A percentile compares a stretch with the other conserved stretches of the same genome.
These are phyloP conservation scores for Erithacus rubecula DNA, from an alignment of 2,797 vertebrate genomes.

Conservation along the genomic window DNA sequence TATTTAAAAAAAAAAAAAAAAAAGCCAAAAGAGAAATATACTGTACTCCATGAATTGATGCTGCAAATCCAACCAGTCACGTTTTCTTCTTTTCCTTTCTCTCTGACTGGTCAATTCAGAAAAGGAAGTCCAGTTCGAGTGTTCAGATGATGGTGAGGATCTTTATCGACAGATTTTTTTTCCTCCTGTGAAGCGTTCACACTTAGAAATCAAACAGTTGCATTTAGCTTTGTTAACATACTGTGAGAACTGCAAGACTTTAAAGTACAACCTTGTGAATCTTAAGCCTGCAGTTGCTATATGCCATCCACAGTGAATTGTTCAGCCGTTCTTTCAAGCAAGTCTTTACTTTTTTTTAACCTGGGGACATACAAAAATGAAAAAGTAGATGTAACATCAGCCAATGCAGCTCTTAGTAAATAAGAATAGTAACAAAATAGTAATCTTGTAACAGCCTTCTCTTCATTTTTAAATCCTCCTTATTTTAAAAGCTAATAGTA, in stretches of 20 bases:
- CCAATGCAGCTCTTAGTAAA: slow-evolving; percentile 16
- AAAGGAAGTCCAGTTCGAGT: slow-evolving; percentile 83
- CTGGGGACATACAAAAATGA: background rate
- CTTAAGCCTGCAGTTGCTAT: slow-evolving; percentile 24
- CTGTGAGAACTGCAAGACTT: slow-evolving; percentile 38
- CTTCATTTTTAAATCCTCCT: background rate
- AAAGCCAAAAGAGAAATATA: slow-evolving; percentile 23
- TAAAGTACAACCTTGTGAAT: slow-evolving; percentile 15
- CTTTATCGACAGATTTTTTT: slow-evolving; percentile 72
- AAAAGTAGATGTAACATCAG: slow-evolving; percentile 45
- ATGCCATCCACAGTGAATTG: slow-evolving; percentile 17
- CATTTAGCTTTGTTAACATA: slow-evolving; percentile 46
- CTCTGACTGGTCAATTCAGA: slow-evolving; percentile 81
- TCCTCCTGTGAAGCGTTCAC: slow-evolving; percentile 65
- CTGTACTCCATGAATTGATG: slow-evolving; percentile 62
- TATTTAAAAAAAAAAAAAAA: background rate
- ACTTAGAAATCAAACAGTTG: slow-evolving; percentile 55
- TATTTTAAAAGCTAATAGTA: background rate
- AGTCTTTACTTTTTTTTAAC: background rate
- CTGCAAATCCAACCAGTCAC: slow-evolving; percentile 65
- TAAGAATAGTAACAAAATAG: background rate
- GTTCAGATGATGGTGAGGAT: slow-evolving; percentile 82
- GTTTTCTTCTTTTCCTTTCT: slow-evolving; percentile 75
- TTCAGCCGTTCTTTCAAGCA: slow-evolving; percentile 2
- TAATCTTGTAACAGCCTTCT: background rate